Evolutionary conservation across 2,797 vertebrate genomes (phyloP), one percentile per base, ranked within the genome.

Genomic region (Botia kubotai): DNA sequence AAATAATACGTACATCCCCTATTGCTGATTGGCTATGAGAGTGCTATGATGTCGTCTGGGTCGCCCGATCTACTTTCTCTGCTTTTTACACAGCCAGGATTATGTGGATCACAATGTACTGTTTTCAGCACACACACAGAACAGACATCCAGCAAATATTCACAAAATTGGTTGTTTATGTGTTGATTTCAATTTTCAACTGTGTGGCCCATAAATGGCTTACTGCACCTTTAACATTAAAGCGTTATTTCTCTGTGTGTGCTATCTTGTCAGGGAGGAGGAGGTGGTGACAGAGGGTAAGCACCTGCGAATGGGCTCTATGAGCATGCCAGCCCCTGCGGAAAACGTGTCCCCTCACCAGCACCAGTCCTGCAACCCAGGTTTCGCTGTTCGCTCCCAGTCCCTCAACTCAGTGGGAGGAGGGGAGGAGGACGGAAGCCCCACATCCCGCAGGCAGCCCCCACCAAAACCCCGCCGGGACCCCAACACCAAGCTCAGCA

Each of bases 381-480:
- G 97, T 87, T 98, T 99, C 85, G 92, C 96, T 0, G 96, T 99
- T 71, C 96, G 97, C 85, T 99, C 97, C 16, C 98, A 99, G 93
- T 99, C 97, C 21, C 95, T 99, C 77, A 97, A 99, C 87, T 99
- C 98, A 0, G 97, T 99, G 0, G 97, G 97, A 60, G 96, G 96
- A 75, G 94, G 95, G 0, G 98, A 99, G 4, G 97, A 98, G 3
- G 97, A 98, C 79, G 96, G 94, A 75, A 96, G 93, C 87, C 94
- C 96, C 58, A 95, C 95, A 86, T 97, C 96, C 68, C 95, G 98
- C 81, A 97, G 97, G 89, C 97, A 97, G 81, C 98, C 98, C 0
- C 98, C 98, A 1, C 98, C 98, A 66, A 99, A 99, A 88, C 98
- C 98, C 58, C 96, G 98, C 86, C 92, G 98, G 87, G 97, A 99